Evolutionary conservation across 2,797 vertebrate genomes (phyloP), one percentile per base, ranked within the genome.

Genomic region (Gobionotothen gibberifrons): DNA sequence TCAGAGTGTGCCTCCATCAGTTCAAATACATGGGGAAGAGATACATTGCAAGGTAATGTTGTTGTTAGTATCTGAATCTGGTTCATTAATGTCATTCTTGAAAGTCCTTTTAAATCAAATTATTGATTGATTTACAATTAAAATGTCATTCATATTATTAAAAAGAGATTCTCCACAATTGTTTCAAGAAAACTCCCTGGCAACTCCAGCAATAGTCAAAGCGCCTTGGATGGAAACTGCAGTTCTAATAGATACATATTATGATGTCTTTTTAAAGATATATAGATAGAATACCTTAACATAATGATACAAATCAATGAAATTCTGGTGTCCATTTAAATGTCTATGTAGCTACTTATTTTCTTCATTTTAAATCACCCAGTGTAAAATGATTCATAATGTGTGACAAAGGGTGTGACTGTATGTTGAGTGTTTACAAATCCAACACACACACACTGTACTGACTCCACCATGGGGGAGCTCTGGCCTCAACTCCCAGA

Each of bases 1-100:
- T 32, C 94, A 99, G 98, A 90, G 96, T 99, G 2, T 99, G 97
- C 83, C 94, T 99, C 55, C 97, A 99, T 93, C 98, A 99, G 94
- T 99, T 99, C 95, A 96, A 95, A 93, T 99, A 99, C 88, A 97
- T 98, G 97, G 98, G 98, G 19, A 99, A 99, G 72, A 92, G 98
- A 91, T 97, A 98, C 87, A 99, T 99, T 64, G 97, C 97, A 93
- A 99, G 98, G 98, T 99, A 99, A 97, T 82, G 81, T 78, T 92
- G 94, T 94, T 87, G 91, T 79, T 60, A 40, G 7, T 72, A 36
- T 51, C 21, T 46, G 3, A 43, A 9, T 40, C 0, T 8, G 4
- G 1, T 29, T 22, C n/a, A 42, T 43, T 6, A 47, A 47, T 54
- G 5, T 1, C 0, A 7, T 19, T 59, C 8, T 52, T 74, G 22